Percentiles rank a stretch among this genome's conserved stretches.
phyloP scores from a whole-genome alignment of 2,888 invertebrate genomes.

The Dicycla oo region DNA sequence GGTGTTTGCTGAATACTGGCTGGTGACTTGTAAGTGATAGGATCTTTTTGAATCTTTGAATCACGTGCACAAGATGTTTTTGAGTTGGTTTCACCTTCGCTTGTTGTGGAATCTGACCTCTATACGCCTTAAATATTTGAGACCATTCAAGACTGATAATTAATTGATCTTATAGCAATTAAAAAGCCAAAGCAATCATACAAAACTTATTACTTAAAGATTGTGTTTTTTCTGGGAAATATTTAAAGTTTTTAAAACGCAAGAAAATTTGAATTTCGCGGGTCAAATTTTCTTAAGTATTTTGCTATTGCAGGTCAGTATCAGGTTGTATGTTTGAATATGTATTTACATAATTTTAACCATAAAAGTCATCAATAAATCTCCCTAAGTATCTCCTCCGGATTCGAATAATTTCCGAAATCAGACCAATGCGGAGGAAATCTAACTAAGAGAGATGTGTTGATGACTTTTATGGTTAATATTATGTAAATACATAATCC shows the following conservation, averaged over 20 bases:
- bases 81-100: neutral
- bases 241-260: neutral
- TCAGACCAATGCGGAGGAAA: too few relatives aligned
- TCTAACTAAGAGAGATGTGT: too few relatives aligned
- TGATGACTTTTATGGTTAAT: too few relatives aligned
- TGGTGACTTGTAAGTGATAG: constrained; percentile 11
- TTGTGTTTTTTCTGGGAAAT: neutral
- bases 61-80: neutral
- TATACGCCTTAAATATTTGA: neutral
- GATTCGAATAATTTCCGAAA: too few relatives aligned
- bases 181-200: neutral
- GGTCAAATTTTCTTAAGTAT: too few relatives aligned
- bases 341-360: too few relatives aligned
- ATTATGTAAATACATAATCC: too few relatives aligned
- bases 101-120: neutral
- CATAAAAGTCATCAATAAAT: too few relatives aligned
- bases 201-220: rapidly evolving
- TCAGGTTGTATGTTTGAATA: too few relatives aligned
- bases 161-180: neutral
- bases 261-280: too few relatives aligned
- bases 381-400: too few relatives aligned
- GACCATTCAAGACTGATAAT: neutral
- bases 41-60: constrained; percentile 7
- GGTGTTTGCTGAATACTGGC: constrained; percentile 13
- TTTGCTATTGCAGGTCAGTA: too few relatives aligned